Percentiles rank a stretch among this genome's conserved stretches.
These are phyloP conservation scores for Rhabdomys dilectus DNA, from an alignment of 2,113 vertebrate species.

Conservation along the genomic window DNA sequence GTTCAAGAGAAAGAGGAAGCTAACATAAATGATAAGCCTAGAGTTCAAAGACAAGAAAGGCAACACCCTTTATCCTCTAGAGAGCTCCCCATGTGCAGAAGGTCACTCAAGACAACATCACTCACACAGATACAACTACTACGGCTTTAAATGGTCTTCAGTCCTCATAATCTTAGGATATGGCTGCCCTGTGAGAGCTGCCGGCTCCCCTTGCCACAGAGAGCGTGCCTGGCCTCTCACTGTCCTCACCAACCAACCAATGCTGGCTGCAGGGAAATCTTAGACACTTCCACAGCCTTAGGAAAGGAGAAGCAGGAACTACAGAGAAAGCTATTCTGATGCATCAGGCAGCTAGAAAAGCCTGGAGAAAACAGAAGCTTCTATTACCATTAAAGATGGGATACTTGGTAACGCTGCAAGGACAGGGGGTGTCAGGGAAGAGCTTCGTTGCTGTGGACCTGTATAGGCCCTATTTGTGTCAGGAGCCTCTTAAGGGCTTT, in stretches of 20 bases:
- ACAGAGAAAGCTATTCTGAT: background rate
- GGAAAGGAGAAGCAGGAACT: background rate
- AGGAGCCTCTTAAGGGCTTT: background rate
- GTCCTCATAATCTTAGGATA: background rate
- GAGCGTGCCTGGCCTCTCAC: background rate
- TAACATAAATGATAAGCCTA: background rate
- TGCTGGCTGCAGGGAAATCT: background rate
- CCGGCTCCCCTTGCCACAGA: fast-evolving
- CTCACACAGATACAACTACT: background rate
- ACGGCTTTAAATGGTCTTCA: background rate
- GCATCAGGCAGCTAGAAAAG: background rate
- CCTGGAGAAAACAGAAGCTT: background rate
- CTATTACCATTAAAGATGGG: background rate
- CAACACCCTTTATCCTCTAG: background rate
- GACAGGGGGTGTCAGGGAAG: background rate
- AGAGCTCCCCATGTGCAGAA: background rate
- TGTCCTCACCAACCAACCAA: background rate
- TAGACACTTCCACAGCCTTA: fast-evolving
- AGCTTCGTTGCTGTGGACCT: background rate
- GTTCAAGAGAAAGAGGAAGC: background rate
- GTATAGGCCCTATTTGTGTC: background rate
- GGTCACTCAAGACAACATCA: background rate
- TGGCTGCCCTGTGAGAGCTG: fast-evolving
- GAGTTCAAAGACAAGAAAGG: background rate
- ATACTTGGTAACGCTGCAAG: background rate